Base-by-base conservation (phyloP, 2,888 invertebrate species). In the Oscheius sp. region DNA sequence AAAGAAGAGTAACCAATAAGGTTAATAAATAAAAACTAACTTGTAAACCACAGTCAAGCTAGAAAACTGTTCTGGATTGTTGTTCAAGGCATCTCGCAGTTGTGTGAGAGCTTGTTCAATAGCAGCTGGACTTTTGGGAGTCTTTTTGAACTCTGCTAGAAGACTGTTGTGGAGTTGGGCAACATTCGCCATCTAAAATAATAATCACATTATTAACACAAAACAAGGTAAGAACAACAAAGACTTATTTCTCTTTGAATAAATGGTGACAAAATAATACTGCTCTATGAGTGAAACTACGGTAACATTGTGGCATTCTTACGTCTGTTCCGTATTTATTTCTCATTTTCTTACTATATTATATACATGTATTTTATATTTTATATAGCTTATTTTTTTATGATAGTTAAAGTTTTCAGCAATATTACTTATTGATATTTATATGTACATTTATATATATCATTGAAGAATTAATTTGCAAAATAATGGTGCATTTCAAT, bases 81-180 rank as follows among this genome's bases (percentile, higher is more conserved):
- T 51, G 2, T 36, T n/a, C 17, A 12, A 26, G 51, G 51, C 59
- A 20, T n/a, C 78, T 77, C 67, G 71, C 70, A 44, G 78, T 9
- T 79, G 71, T 59, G 66, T 67, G 32, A 81, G 54, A 22, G 75
- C 67, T 30, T 75, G 70, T 24, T 72, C 73, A 63, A 81, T 51
- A 3, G 57, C 65, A 20, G 28, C 64, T 17, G 71, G 17, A 64
- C 78, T 71, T 54, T 70, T 70, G 20, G 71, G 73, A 28, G 78
- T 73, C 50, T 81, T 79, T 8, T 65, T 68, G 75, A 79, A 83
- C 56, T 81, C 71, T 22, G 63, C 66, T 30, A 82, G 44, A 26
- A 83, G 70, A 32, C 68, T 72, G 64, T 78, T 81, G 71, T 83
- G 82, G 20, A 69, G 56, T 14, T 72, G 54, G 6, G 22, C 36